Percentiles rank a stretch among this genome's conserved stretches.
phyloP scores from a whole-genome alignment of 2,113 vertebrate species.

The Gracilinanus agilis region DNA sequence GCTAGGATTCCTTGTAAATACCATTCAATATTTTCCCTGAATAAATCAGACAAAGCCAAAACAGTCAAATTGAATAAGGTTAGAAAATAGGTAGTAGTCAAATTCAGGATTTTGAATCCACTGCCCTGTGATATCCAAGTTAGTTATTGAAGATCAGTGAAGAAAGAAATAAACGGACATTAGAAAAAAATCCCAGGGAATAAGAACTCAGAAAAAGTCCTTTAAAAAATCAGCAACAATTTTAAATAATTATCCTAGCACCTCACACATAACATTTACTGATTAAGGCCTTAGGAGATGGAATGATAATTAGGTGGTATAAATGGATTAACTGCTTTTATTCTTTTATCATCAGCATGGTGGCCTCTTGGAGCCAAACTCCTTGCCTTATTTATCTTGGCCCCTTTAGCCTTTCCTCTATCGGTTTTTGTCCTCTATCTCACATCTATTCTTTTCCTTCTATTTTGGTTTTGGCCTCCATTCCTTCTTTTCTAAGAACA shows the following conservation, averaged over 20 bases:
- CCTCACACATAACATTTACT: background rate
- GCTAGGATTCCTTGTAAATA: slow-evolving; percentile 45
- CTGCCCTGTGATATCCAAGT: background rate
- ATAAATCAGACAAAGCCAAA: slow-evolving; percentile 9
- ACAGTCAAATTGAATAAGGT: background rate
- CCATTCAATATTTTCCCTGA: slow-evolving; percentile 21
- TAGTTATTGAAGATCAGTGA: background rate
- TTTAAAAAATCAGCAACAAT: background rate
- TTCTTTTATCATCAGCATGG: background rate
- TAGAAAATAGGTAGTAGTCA: slow-evolving; percentile 8
- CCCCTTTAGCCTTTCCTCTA: background rate
- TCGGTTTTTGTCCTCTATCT: background rate
- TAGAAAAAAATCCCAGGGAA: background rate
- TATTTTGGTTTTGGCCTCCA: background rate
- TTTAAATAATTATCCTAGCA: background rate
- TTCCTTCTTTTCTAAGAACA: background rate
- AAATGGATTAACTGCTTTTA: background rate
- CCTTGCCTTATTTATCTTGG: background rate
- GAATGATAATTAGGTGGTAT: background rate
- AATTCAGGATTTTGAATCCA: background rate
- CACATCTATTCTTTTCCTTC: background rate
- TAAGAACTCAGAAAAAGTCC: background rate
- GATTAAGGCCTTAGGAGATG: background rate
- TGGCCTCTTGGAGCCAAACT: background rate
- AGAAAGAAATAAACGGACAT: background rate